phyloP scores from a whole-genome alignment of 2,113 vertebrate species.

The Stegastes partitus region DNA sequence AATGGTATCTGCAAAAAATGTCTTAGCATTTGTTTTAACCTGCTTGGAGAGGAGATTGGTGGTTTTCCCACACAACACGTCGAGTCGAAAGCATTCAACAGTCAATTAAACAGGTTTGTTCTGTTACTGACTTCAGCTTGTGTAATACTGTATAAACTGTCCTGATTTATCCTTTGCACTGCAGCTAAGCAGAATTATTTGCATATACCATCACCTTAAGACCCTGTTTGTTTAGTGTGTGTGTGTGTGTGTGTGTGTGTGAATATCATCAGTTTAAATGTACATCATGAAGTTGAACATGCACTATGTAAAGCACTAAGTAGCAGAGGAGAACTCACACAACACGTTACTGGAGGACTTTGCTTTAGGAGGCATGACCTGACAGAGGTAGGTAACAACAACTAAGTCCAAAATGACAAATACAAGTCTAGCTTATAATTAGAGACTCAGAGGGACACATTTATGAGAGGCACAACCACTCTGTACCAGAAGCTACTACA shows the following conservation, averaged over 20 bases:
- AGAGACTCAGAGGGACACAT: slow-evolving; percentile 66
- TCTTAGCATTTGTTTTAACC: slow-evolving; percentile 53
- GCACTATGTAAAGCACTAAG: slow-evolving; percentile 56
- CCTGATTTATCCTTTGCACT: neutral
- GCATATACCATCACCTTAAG: slow-evolving; percentile 23
- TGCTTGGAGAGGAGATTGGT: neutral
- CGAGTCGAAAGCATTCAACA: neutral
- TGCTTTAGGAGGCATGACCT: slow-evolving; percentile 52
- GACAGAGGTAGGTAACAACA: slow-evolving; percentile 78
- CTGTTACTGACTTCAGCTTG: neutral
- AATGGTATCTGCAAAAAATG: slow-evolving; percentile 2
- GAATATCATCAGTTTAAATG: slow-evolving; percentile 22
- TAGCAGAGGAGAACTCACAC: slow-evolving; percentile 60
- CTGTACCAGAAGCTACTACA: slow-evolving; percentile 67
- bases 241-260: too few relatives aligned
- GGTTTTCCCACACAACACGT: slow-evolving; percentile 3
- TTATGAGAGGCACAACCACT: slow-evolving; percentile 67
- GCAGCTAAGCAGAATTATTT: slow-evolving; percentile 4
- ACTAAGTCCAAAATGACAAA: slow-evolving; percentile 69
- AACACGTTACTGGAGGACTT: slow-evolving; percentile 58
- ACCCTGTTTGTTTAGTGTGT: slow-evolving; percentile 6
- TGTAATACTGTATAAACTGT: neutral
- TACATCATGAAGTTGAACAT: slow-evolving; percentile 66
- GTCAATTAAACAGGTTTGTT: neutral
- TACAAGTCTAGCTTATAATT: slow-evolving; percentile 74